Evolutionary conservation across 2,888 invertebrate genomes (phyloP), one percentile per base, ranked within the genome.

Genomic region (Tetanocera ferruginea): DNA sequence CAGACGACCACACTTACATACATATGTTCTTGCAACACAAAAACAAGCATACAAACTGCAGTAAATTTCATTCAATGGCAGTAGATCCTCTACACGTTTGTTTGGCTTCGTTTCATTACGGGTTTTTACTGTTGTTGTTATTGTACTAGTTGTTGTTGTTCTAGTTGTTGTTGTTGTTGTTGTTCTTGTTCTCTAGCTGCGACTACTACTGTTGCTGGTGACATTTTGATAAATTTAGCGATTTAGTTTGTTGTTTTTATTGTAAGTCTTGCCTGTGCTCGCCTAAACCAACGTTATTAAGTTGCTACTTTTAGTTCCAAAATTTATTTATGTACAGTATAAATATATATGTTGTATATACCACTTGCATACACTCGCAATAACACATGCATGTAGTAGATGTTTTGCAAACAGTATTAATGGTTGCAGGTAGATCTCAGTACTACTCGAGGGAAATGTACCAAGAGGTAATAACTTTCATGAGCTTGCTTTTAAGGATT

Each of bases 211-310:
- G 51, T 60, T 60, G 73, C 49, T 25, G 75, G 67, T 79, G 76
- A 79, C 78, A 77, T 80, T 77, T 80, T 80, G 78, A 78, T 78
- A 79, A 79, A 81, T 78, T 79, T 78, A 37, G n/a, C 52, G 52
- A 55, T 60, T 43, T 60, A 72, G 60, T 62, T 62, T 73, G 60
- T 49, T 49, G 49, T 60, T 73, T 43, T 49, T 71, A 71, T 28
- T 55, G 31, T n/a, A 55, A 25, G 52, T 71, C 71, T 55, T 55
- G n/a, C 55, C n/a, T 19, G 5, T 8, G 55, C n/a, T 55, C 19
- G 23, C 55, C 23, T 55, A 55, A 43, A 43, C 43, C 43, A 43
- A 43, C 43, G 43, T 43, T 43, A 43, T 43, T 43, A 43, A 43
- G 43, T 43, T 43, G 43, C 43, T 43, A 43, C 43, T 43, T 43